Base-by-base conservation (phyloP, 2,888 invertebrate species). In the Melanotus villosus region DNA sequence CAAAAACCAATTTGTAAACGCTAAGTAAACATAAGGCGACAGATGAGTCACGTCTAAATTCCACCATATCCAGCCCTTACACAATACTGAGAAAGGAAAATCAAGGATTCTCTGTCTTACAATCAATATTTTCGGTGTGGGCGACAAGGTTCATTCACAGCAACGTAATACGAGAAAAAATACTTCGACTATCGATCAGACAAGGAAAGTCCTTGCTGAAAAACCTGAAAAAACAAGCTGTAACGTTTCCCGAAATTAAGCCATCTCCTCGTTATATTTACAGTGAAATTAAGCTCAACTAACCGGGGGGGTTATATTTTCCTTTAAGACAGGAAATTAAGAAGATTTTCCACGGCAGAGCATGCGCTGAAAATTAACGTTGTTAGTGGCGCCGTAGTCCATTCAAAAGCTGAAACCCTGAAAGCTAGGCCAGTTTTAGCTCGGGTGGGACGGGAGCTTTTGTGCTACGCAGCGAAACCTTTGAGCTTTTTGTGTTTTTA, bases 401-500 rank as follows among this genome's bases (percentile, higher is more conserved):
- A 67, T 68, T 68, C 68, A 68, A 68, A 63, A 68, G 57, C 68
- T 32, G 36, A 59, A 66, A 26, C 58, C 59, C 59, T 36, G 58
- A 58, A 65, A 47, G 56, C 41, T 47, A 32, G 34, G 57, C 45
- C 57, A 63, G 62, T 63, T 47, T 19, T n/a, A 62, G 58, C 41
- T 63, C 45, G 57, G 68, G 59, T 58, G 57, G 57, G 30, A 63
- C 45, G 14, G 26, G n/a, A 34, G 63, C 19, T 47, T 50, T 67
- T 26, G 62, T 30, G 56, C 38, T 23, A 54, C 45, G 56, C 60
- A n/a, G 63, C 36, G 57, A 19, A 41, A n/a, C 14, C 30, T 38
- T 63, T 41, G 30, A 58, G 58, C 58, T 58, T 58, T 38, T 7
- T 41, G 16, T 26, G 38, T 58, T n/a, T 41, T 18, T 30, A 26